phyloP scores from a whole-genome alignment of 1,140 invertebrate species.

The Ceratina japonica region DNA sequence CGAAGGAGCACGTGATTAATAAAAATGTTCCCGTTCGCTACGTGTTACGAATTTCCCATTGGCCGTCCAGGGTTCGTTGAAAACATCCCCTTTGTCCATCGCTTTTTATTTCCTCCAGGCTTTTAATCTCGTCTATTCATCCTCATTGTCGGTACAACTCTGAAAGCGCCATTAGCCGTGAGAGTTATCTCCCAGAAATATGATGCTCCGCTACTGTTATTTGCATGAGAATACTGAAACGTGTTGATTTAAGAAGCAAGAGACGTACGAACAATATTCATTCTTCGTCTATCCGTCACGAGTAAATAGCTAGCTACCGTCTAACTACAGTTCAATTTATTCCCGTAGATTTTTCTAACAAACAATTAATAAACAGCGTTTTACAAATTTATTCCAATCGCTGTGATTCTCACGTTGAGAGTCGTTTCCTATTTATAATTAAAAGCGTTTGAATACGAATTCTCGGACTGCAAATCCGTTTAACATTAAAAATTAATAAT shows the following conservation, averaged over 20 bases:
- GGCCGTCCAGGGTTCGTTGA: neutral
- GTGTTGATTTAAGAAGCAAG: no score
- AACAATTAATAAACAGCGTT: no score
- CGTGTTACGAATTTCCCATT: constrained; percentile 13
- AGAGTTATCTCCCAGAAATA: neutral
- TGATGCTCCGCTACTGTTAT: neutral
- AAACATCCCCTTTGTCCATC: neutral
- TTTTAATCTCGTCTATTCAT: constrained; percentile 4
- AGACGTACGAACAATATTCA: no score
- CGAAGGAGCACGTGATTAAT: constrained; percentile 21
- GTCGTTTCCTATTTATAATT: no score
- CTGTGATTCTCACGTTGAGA: no score
- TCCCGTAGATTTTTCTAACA: no score
- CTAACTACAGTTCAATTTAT: no score
- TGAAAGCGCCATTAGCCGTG: neutral
- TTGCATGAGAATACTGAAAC: neutral
- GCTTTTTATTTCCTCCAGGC: neutral
- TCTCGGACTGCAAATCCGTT: no score
- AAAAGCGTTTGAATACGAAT: no score
- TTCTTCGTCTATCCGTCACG: no score
- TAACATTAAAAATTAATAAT: neutral
- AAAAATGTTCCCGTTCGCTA: constrained; percentile 15
- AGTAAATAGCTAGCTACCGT: no score
- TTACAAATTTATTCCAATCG: no score
- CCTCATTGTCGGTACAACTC: neutral